These are phyloP conservation scores for Caenorhabditis angaria DNA, from an alignment of 2,888 invertebrate genomes.

Conservation along the genomic window DNA sequence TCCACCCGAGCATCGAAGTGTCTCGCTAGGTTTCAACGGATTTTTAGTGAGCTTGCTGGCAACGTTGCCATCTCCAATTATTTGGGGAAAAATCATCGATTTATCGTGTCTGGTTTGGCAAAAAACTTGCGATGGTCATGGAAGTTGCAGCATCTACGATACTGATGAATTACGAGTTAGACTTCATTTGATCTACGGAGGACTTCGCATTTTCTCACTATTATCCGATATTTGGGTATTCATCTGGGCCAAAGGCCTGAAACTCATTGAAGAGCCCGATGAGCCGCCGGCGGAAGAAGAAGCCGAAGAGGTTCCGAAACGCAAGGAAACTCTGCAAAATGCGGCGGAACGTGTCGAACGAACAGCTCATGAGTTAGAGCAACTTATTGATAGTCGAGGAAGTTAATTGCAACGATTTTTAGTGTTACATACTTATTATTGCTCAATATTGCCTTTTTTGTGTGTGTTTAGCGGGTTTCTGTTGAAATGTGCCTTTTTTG, in stretches of 20 bases:
- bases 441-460: not conserved
- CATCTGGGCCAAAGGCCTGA: constrained; percentile 68
- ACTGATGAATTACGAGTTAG: constrained; percentile 68
- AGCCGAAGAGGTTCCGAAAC: constrained; percentile 13
- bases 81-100: constrained; percentile 73
- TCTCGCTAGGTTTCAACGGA: constrained; percentile 71
- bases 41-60: constrained; percentile 71
- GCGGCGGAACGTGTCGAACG: constrained; percentile 37
- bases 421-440: not conserved
- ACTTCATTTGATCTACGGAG: constrained; percentile 67
- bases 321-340: constrained; percentile 21
- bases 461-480: not conserved
- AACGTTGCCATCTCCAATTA: constrained; percentile 73
- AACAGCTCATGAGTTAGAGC: constrained; percentile 35
- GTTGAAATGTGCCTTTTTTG: too few species aligned
- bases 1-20: constrained; percentile 67
- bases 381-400: constrained; percentile 37
- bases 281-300: constrained; percentile 22
- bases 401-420: constrained; percentile 14
- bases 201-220: constrained; percentile 64
- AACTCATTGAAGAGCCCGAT: constrained; percentile 61
- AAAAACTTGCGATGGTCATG: constrained; percentile 70
- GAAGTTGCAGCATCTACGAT: constrained; percentile 73
- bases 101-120: constrained; percentile 73
- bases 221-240: constrained; percentile 70